Base-by-base conservation (phyloP, 1,140 invertebrate species). In the Tetramorium parvispinum region DNA sequence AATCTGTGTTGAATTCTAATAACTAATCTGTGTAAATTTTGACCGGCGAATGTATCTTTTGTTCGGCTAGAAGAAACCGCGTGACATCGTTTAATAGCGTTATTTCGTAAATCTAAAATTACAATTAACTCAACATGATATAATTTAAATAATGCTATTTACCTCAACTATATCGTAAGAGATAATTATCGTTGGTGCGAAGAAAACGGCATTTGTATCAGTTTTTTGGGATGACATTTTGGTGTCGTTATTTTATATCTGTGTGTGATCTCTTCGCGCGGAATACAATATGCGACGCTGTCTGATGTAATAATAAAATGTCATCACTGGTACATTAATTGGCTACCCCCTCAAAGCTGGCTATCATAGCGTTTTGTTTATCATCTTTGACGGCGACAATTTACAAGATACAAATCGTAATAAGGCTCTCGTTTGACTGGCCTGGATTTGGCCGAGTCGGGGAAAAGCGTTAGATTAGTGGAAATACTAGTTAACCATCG, bases 241-340 rank as follows among this genome's bases (percentile, higher is more conserved):
- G 24, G 46, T 53, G 46, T 70, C 13, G 21, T 89, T 78, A 75
- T 49, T 51, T 77, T 85, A 66, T 55, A 55, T 78, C 85, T 71
- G 88, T 85, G 63, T 88, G 57, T 32, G 32, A 32, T 32, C 79
- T 82, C 59, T 87, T 91, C 63, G 61, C 87, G 63, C 13, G 5
- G 40, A 59, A 91, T 71, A 87, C 40, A 88, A 53, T 87, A 68
- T 46, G 78, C 88, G 90, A 88, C 89, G 93, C 92, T 92, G 93
- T 94, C 94, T 92, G 92, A 94, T 93, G 91, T 92, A 92, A 92
- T 92, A 92, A 92, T 94, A 93, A 95, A 94, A 94, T 94, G 91
- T 91, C 91, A 93, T 92, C 93, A 94, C 89, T 93, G 89, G 65
- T 81, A 85, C 24, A 78, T 37, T 73, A 46, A 59, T 73, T 24